A percentile compares a stretch with the other conserved stretches of the same genome.
These are phyloP conservation scores for Fabriciana adippe DNA, from an alignment of 2,888 invertebrate genomes.

Conservation along the genomic window DNA sequence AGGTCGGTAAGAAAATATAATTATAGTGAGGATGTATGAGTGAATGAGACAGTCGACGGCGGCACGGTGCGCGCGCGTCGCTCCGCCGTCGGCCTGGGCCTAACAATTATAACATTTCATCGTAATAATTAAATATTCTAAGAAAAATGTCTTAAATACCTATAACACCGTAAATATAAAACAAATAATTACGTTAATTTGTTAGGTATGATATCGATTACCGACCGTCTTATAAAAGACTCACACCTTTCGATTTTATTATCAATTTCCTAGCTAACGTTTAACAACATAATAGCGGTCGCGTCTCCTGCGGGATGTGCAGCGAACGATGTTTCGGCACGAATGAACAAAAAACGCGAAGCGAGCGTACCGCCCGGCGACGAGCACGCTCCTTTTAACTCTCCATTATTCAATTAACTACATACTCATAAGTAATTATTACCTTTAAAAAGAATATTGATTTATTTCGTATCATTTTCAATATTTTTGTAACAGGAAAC, in stretches of 20 bases:
- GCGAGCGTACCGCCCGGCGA: slow-evolving; percentile 70
- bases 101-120: slow-evolving; percentile 79
- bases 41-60: slow-evolving; percentile 75
- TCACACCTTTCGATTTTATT: slow-evolving; percentile 81
- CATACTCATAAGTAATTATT: slow-evolving; percentile 81
- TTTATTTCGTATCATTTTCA: slow-evolving; percentile 82
- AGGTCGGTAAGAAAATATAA: slow-evolving; percentile 81
- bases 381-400: slow-evolving; percentile 74
- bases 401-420: slow-evolving; percentile 82
- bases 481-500: slow-evolving; percentile 83
- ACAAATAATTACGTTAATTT: slow-evolving; percentile 82
- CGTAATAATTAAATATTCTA: slow-evolving; percentile 82
- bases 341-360: slow-evolving; percentile 72
- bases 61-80: slow-evolving; percentile 55
- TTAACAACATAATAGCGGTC: slow-evolving; percentile 79
- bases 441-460: slow-evolving; percentile 82
- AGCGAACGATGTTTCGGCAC: slow-evolving; percentile 74
- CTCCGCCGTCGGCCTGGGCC: slow-evolving; percentile 70
- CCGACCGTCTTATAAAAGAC: slow-evolving; percentile 74
- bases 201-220: slow-evolving; percentile 82
- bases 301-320: slow-evolving; percentile 69
- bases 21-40: slow-evolving; percentile 80
- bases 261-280: slow-evolving; percentile 83
- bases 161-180: slow-evolving; percentile 83
- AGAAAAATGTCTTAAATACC: slow-evolving; percentile 82